A percentile compares a stretch with the other conserved stretches of the same genome.
Conservation (phyloP, 2,113 vertebrate species). For the Xenopus laevis region DNA sequence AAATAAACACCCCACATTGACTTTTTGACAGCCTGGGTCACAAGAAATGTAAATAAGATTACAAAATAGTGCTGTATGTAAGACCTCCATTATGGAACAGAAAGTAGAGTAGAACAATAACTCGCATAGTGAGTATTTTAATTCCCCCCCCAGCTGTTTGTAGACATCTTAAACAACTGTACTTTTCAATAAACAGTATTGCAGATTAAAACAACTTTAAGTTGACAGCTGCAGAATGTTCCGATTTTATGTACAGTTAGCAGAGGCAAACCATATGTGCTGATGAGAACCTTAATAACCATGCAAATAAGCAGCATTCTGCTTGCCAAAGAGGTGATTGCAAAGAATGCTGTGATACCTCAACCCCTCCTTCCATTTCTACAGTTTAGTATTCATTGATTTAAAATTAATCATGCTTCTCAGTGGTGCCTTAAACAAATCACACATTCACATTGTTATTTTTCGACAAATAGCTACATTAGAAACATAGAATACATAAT, state of each 20-base stretch:
- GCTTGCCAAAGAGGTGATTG: constrained; percentile 57
- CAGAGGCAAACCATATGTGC: constrained; percentile 67
- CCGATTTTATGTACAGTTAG: constrained; percentile 67
- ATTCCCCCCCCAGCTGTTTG: constrained; percentile 55
- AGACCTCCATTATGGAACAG: no score
- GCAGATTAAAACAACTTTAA: constrained; percentile 71
- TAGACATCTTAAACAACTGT: constrained; percentile 75
- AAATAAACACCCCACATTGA: no score
- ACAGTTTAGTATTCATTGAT: constrained; percentile 33
- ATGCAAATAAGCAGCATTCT: constrained; percentile 56
- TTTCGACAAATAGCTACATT: no score
- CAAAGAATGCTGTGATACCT: constrained; percentile 46
- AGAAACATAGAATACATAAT: no score
- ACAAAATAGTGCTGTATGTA: no score
- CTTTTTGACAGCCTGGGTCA: no score
- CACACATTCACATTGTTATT: no score
- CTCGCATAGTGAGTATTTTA: constrained; percentile 45
- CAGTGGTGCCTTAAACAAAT: not conserved
- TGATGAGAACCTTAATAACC: constrained; percentile 59
- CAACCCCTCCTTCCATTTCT: constrained; percentile 26
- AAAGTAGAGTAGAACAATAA: no score
- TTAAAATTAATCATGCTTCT: constrained; percentile 34
- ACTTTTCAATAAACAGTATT: constrained; percentile 73
- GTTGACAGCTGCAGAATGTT: constrained; percentile 74
- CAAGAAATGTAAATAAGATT: no score